Percentiles rank a stretch among this genome's conserved stretches.
Evolutionary conservation across 2,113 vertebrate species (phyloP).

Genomic region (Syngnathus scovelli): DNA sequence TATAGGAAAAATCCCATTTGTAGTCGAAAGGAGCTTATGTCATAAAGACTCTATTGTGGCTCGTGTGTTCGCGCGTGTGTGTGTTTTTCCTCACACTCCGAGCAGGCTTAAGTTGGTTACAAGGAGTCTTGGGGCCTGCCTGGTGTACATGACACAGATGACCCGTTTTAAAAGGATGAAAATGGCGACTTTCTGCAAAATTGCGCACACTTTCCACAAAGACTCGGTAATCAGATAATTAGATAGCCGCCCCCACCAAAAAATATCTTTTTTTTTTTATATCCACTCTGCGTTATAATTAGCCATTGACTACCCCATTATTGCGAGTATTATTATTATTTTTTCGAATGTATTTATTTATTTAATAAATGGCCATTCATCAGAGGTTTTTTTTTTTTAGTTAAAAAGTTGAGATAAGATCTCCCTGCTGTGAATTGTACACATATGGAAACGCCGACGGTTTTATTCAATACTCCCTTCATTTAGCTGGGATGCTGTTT

Average conservation of each 20-base stretch:
- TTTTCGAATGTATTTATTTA: too few species aligned
- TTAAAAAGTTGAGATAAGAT: not conserved
- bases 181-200: not conserved
- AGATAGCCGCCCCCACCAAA: too few species aligned
- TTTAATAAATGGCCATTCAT: too few species aligned
- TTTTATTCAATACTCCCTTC: slow-evolving; percentile 27
- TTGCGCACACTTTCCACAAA: not conserved
- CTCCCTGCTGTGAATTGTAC: slow-evolving; percentile 15
- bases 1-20: slow-evolving; percentile 57
- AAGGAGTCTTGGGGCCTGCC: not conserved
- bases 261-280: too few species aligned
- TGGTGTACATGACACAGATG: not conserved
- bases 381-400: too few species aligned
- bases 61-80: slow-evolving; percentile 18
- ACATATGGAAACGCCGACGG: slow-evolving; percentile 8
- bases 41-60: slow-evolving; percentile 60
- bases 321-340: too few species aligned
- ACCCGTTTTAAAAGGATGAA: not conserved
- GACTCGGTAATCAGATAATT: not conserved
- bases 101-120: not conserved
- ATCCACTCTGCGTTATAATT: too few species aligned
- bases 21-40: slow-evolving; percentile 55
- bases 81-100: slow-evolving; percentile 11
- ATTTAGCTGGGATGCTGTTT: slow-evolving; percentile 19
- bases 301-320: too few species aligned